Base-by-base conservation (phyloP, 2,113 vertebrate species). In the Ctenodactylus gundi region DNA sequence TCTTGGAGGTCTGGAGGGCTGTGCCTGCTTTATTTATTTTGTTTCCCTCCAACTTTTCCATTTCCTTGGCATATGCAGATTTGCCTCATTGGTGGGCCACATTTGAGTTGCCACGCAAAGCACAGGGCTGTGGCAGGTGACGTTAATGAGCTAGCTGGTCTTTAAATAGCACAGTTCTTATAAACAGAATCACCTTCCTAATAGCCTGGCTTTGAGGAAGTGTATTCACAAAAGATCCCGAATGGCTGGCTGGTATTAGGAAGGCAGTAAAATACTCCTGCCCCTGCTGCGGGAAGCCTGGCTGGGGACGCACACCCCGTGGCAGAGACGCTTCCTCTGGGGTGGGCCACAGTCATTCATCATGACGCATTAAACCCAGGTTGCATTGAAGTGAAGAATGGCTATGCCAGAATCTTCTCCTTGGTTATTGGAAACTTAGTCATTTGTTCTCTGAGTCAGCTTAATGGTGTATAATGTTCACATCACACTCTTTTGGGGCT, bases 381-480 rank as follows among this genome's bases (percentile, higher is more conserved):
- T 91, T 92, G 88, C 93, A 92, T 87, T 31, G 73, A 90, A 81
- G 95, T 89, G 75, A 95, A 94, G 89, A 88, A 53, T 80, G 72
- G 92, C 76, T 76, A 41, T 80, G 72, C 86, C 76, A 73, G 57
- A 92, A 77, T 91, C 94, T 91, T 95, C 68, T 95, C 68, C 90
- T 89, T 90, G 80, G 94, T 97, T 94, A 94, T 95, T 14, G 86
- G 93, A 97, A 97, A 93, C 86, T 90, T 97, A 95, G 95, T 97
- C 96, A 95, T 96, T 97, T 96, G 96, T 96, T 94, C 94, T 97
- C 95, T 97, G 96, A 97, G 95, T 97, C 97, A 97, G 94, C 97
- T 93, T 93, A 93, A 95, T 96, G 88, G 94, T 7, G 25, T 90
- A 85, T 95, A 94, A 85, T 94, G 91, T 86, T 95, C 93, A 89